Percentiles rank a stretch among this genome's conserved stretches.
Evolutionary conservation across 2,888 invertebrate species (phyloP).

Genomic region (Rhagium mordax): DNA sequence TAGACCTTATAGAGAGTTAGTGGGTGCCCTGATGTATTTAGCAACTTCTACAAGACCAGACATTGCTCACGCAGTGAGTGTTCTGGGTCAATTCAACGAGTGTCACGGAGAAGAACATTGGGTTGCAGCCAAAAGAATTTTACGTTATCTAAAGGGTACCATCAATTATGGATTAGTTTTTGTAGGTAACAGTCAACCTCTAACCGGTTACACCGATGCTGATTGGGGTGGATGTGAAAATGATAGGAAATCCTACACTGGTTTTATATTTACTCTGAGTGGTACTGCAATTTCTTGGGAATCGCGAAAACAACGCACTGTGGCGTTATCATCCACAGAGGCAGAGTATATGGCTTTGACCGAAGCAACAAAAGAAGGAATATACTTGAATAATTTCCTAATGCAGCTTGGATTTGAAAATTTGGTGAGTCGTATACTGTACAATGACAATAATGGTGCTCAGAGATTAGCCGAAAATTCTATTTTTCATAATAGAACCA

Average conservation of each 20-base stretch:
- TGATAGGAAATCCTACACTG: slow-evolving; percentile 22
- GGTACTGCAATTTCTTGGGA: slow-evolving; percentile 9
- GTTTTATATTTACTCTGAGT: neutral
- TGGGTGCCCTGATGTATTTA: slow-evolving; percentile 13
- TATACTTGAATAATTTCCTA: neutral
- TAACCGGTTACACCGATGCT: slow-evolving; percentile 2
- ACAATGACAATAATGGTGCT: neutral
- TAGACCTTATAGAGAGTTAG: slow-evolving; percentile 25
- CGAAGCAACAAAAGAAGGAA: neutral
- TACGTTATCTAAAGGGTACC: slow-evolving; percentile 4
- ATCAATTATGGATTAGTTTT: slow-evolving; percentile 1
- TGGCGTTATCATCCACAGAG: slow-evolving; percentile 11
- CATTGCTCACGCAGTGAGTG: slow-evolving; percentile 14
- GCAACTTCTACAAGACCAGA: slow-evolving; percentile 2
- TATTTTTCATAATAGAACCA: neutral
- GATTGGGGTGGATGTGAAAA: too few relatives aligned
- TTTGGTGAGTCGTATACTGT: neutral
- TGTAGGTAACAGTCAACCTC: neutral
- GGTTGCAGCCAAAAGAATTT: neutral
- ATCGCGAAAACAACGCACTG: slow-evolving; percentile 26
- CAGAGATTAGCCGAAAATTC: neutral
- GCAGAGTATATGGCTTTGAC: slow-evolving; percentile 12
- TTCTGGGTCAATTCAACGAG: neutral
- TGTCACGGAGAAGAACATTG: slow-evolving; percentile 1
- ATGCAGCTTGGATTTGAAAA: neutral